Percentiles rank a stretch among this genome's conserved stretches.
Evolutionary conservation across 2,888 invertebrate species (phyloP).

Genomic region (Pristionchus japonicus): DNA sequence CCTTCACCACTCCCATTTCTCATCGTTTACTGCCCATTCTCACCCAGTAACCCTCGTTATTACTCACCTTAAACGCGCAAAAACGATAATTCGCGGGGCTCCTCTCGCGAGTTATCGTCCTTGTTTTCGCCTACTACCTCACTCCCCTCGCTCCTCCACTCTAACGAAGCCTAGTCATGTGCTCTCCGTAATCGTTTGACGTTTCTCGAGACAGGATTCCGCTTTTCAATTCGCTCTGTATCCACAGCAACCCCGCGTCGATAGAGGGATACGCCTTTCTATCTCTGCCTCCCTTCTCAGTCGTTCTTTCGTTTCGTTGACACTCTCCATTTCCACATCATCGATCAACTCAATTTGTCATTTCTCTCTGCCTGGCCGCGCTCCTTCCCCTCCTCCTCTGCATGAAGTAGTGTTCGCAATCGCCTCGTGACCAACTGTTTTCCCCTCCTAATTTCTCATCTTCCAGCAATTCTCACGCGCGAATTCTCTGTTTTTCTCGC

Average conservation of each 20-base stretch:
- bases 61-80: background rate
- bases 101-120: background rate
- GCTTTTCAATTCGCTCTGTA: background rate
- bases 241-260: slow-evolving; percentile 19
- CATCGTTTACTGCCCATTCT: background rate
- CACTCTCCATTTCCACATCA: slow-evolving; percentile 22
- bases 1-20: slow-evolving; percentile 7
- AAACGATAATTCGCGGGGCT: background rate
- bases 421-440: slow-evolving; percentile 14
- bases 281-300: background rate
- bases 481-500: background rate
- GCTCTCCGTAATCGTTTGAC: slow-evolving; percentile 27
- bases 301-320: slow-evolving; percentile 30
- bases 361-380: background rate
- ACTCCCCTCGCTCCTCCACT: background rate
- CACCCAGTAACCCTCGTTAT: background rate
- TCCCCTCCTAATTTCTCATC: slow-evolving; percentile 32
- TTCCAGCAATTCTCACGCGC: slow-evolving; percentile 2
- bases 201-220: background rate
- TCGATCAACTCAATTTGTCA: slow-evolving; percentile 43
- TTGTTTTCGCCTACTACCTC: slow-evolving; percentile 5
- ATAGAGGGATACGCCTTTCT: background rate
- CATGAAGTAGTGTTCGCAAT: background rate
- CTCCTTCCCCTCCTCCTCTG: background rate
- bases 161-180: slow-evolving; percentile 34